Evolutionary conservation across 1,140 invertebrate genomes (phyloP).

Genomic region (Arion vulgaris): DNA sequence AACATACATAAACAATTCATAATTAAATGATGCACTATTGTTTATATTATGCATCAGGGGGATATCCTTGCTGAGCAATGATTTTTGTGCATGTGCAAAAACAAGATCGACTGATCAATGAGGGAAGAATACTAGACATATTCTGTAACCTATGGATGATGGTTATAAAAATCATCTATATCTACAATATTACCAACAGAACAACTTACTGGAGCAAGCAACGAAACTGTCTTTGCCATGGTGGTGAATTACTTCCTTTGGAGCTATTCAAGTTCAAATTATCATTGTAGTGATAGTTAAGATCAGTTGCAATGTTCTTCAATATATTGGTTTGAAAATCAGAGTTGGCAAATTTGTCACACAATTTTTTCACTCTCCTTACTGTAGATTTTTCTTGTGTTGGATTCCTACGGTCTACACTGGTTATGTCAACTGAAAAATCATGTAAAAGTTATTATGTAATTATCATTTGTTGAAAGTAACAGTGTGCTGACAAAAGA

Average conservation of each 20-base stretch:
- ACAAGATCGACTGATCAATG: too few relatives aligned
- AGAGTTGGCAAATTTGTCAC: slow-evolving; percentile 43
- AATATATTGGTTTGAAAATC: slow-evolving; percentile 30
- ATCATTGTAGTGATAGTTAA: not conserved
- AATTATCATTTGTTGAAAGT: too few relatives aligned
- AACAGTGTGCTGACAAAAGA: too few relatives aligned
- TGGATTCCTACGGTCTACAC: slow-evolving; percentile 50
- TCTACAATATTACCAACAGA: not conserved
- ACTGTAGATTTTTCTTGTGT: slow-evolving; percentile 29
- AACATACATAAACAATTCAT: too few relatives aligned
- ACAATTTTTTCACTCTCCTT: slow-evolving; percentile 42
- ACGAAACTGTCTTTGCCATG: not conserved
- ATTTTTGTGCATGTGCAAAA: too few relatives aligned
- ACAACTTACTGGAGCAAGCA: slow-evolving; percentile 7
- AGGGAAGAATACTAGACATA: too few relatives aligned
- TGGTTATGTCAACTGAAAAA: slow-evolving; percentile 52
- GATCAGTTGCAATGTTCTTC: not conserved
- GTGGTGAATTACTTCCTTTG: not conserved
- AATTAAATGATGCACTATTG: too few relatives aligned
- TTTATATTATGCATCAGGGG: too few relatives aligned
- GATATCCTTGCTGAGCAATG: too few relatives aligned
- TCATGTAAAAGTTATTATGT: too few relatives aligned
- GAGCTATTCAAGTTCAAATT: not conserved
- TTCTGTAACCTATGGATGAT: too few relatives aligned
- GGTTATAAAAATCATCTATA: too few relatives aligned